Conservation (phyloP, 1,140 invertebrate species). For the Aradophagus sp. region DNA sequence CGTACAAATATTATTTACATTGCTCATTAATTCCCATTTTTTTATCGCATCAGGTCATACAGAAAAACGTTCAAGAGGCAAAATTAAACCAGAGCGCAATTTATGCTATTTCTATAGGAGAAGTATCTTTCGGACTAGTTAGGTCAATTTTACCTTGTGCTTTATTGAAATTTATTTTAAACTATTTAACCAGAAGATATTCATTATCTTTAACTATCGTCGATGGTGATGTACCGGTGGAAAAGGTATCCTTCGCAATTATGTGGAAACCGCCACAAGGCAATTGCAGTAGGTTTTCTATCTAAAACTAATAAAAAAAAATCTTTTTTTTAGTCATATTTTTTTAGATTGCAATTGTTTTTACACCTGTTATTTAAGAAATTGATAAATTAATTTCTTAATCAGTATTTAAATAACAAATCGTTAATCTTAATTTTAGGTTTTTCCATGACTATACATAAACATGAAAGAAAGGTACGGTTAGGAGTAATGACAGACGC, state of each 20-base stretch:
- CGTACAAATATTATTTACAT: too few relatives aligned
- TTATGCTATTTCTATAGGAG: slow-evolving; percentile 80
- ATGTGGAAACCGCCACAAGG: slow-evolving; percentile 87
- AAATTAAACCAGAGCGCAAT: slow-evolving; percentile 80
- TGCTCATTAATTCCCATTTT: too few relatives aligned
- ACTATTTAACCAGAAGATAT: slow-evolving; percentile 82
- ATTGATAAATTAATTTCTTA: neutral
- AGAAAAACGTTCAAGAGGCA: slow-evolving; percentile 77
- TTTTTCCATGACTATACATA: slow-evolving; percentile 84
- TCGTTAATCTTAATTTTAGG: slow-evolving; percentile 71
- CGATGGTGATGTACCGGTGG: slow-evolving; percentile 79
- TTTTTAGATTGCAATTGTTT: too few relatives aligned
- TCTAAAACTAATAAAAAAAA: too few relatives aligned
- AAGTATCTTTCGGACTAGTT: slow-evolving; percentile 80
- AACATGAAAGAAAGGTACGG: slow-evolving; percentile 80
- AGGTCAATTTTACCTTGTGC: slow-evolving; percentile 81
- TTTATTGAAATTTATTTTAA: slow-evolving; percentile 80
- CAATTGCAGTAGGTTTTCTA: slow-evolving; percentile 81
- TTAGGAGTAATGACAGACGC: slow-evolving; percentile 86
- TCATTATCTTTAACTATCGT: slow-evolving; percentile 84
- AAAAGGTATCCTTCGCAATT: slow-evolving; percentile 80
- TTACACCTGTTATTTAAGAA: too few relatives aligned
- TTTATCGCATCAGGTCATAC: slow-evolving; percentile 68
- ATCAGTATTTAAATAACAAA: slow-evolving; percentile 9
- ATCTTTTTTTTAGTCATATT: too few relatives aligned